Base-by-base conservation (phyloP, 2,888 invertebrate species). In the Trissoscelio sp. region DNA sequence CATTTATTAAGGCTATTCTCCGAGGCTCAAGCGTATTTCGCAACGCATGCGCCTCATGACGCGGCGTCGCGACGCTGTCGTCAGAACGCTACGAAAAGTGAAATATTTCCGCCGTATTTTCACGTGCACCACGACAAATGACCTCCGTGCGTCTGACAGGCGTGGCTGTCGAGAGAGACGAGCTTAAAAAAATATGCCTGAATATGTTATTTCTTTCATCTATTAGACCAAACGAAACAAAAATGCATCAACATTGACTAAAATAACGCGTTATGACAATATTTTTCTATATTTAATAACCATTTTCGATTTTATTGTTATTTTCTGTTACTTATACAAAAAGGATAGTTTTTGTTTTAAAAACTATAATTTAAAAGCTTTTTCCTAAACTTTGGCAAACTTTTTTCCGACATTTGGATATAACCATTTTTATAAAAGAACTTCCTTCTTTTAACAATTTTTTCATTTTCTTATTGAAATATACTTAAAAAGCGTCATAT, bases 71-170 rank as follows among this genome's bases (percentile, higher is more conserved):
- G 89, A 89, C 89, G 90, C 88, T 89, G 89, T 91, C 91, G 90
- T 90, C 89, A 87, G 87, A 87, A 89, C 86, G 87, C 87, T 88
- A 88, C 90, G 90, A 90, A 90, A 91, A 89, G 91, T 91, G 91
- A 91, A 91, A 91, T 91, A 91, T 91, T 89, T 83, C 87, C 88
- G 87, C 88, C 89, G 91, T 91, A 91, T 91, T 91, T 91, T 90
- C 90, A 90, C 89, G 89, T 90, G 88, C 88, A 84, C 88, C 84
- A 80, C 85, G 88, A 91, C 90, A 90, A 91, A 91, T 91, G 89
- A 88, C 86, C 87, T 88, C 87, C 87, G 88, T 90, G 90, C 89
- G 89, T 89, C 88, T 90, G 91, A 91, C 90, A 89, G 89, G 84
- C 60, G 72, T 74, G 79, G 82, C 83, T 83, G 79, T 79, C 84